phyloP scores from a whole-genome alignment of 1,140 invertebrate species.

The Conopomorpha cramerella region DNA sequence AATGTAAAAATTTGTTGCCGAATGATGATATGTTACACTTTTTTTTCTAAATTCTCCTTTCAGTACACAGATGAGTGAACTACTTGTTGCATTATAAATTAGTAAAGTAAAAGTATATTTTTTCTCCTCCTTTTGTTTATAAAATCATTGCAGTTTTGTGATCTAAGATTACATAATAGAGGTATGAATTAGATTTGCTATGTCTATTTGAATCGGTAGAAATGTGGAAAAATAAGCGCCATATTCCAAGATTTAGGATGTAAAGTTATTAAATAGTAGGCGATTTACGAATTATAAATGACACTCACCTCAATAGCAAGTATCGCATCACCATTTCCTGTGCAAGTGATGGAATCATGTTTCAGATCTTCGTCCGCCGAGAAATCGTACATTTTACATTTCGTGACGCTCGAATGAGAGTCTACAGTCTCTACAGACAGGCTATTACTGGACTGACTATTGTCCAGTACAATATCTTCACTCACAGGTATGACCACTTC shows the following conservation, averaged over 20 bases:
- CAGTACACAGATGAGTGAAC: too few species aligned
- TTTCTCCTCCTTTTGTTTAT: too few species aligned
- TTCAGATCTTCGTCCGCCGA: slow-evolving; percentile 37
- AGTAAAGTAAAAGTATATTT: too few species aligned
- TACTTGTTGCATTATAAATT: too few species aligned
- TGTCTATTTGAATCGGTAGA: background rate
- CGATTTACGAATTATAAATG: background rate
- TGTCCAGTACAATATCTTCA: slow-evolving; percentile 45
- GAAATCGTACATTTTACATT: slow-evolving; percentile 44
- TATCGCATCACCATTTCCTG: slow-evolving; percentile 39
- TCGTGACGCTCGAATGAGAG: slow-evolving; percentile 7
- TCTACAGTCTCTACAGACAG: slow-evolving; percentile 17
- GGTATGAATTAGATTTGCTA: too few species aligned
- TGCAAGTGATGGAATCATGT: slow-evolving; percentile 26
- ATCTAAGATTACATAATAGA: too few species aligned
- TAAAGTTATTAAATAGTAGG: background rate
- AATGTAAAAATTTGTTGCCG: background rate
- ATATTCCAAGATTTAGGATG: background rate
- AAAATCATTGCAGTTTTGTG: too few species aligned
- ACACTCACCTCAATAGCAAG: slow-evolving; percentile 41
- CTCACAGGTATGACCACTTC: slow-evolving; percentile 15
- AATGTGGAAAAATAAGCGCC: background rate
- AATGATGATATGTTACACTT: background rate
- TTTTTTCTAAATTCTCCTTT: background rate
- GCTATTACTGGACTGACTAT: slow-evolving; percentile 41